Evolutionary conservation across 2,888 invertebrate species (phyloP), one percentile per base, ranked within the genome.

Genomic region (Synergus gifuensis): DNA sequence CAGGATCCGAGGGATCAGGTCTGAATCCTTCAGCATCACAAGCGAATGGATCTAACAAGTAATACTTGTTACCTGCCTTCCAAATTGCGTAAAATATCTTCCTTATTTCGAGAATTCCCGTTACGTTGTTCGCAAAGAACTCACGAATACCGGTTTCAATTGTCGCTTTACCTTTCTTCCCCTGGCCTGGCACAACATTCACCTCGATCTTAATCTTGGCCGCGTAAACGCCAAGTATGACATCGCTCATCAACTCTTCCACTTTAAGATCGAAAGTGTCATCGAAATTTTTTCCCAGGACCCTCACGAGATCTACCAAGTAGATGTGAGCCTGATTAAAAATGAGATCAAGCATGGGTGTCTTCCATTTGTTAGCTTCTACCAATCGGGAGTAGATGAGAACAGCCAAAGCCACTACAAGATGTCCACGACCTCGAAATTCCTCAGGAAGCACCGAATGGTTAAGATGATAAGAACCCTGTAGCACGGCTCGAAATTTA

Each of bases 241-340:
- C 76, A 58, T 92, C 92, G 4, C 89, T 87, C 63, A 91, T 81
- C 0, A 91, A 69, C 40, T 92, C 90, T 1, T 88, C 86, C 46
- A 91, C 58, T 0, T 78, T 83, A 0, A 92, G 83, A 36, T 88
- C 86, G 58, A 92, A 91, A 1, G 46, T 76, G 0, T 88, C 86
- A 18, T 88, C 86, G 12, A 91, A 79, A n/a, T 85, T 86, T 42
- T 89, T 91, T 0, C 88, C 90, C 7, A 91, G 79, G 0, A 88
- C 88, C 5, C 90, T 85, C 0, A 86, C 86, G 11, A 92, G 77
- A 76, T 92, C 92, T 9, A 91, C 83, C 54, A 92, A 82, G 64
- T 91, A 92, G 2, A 91, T 88, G 77, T 91, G 89, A 0, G 92
- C 85, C 42, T 92, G 90, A 62, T 92, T 91, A 78, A 92, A 89